These are phyloP conservation scores for Sebastes hubbsi DNA, from an alignment of 2,797 vertebrate genomes.

Conservation along the genomic window DNA sequence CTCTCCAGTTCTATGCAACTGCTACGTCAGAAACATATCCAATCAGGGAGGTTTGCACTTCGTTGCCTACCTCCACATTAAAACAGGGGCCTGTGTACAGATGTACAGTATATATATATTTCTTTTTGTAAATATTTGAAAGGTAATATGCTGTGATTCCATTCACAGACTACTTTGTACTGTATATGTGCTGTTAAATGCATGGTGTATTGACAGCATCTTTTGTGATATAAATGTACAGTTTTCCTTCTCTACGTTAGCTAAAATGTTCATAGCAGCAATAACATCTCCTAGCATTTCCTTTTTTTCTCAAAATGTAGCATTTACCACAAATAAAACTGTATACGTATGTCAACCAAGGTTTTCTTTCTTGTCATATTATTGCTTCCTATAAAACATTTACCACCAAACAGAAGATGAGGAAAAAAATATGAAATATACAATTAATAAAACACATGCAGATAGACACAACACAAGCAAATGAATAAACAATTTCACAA, in stretches of 20 bases:
- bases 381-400: neutral
- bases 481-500: neutral
- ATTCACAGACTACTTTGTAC: slow-evolving; percentile 10
- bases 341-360: slow-evolving; percentile 18
- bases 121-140: slow-evolving; percentile 63
- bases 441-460: neutral
- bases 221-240: slow-evolving; percentile 46
- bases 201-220: slow-evolving; percentile 4
- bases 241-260: slow-evolving; percentile 9
- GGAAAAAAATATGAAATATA: neutral
- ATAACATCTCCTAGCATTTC: slow-evolving; percentile 3
- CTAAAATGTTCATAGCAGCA: slow-evolving; percentile 13
- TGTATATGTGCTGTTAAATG: slow-evolving; percentile 16
- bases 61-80: slow-evolving; percentile 18
- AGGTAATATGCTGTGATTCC: slow-evolving; percentile 27
- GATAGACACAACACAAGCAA: neutral
- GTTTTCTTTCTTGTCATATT: neutral
- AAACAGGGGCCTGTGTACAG: slow-evolving; percentile 55
- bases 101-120: slow-evolving; percentile 63
- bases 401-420: neutral
- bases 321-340: slow-evolving; percentile 63
- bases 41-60: neutral
- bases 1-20: slow-evolving; percentile 26
- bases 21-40: slow-evolving; percentile 4
- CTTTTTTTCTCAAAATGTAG: slow-evolving; percentile 25